phyloP scores from a whole-genome alignment of 2,113 vertebrate genomes.

The Otis tarda region DNA sequence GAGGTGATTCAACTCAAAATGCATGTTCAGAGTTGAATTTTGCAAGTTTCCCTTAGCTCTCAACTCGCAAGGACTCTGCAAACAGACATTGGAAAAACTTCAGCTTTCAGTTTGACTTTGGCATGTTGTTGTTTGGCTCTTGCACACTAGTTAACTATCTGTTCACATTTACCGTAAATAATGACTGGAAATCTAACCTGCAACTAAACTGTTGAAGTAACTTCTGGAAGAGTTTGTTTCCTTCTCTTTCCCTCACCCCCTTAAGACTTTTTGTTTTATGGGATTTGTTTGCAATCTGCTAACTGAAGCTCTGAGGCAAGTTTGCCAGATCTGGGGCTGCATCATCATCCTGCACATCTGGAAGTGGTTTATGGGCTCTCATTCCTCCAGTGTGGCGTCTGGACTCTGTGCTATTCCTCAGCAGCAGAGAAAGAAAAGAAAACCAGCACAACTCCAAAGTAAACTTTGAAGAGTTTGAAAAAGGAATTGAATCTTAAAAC shows the following conservation, averaged over 20 bases:
- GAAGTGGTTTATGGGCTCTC: conserved; percentile 73
- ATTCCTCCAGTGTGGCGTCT: conserved; percentile 26
- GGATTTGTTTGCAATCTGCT: conserved; percentile 41
- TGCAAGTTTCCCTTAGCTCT: neutral
- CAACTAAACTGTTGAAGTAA: neutral
- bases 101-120: neutral
- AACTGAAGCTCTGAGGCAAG: conserved; percentile 24
- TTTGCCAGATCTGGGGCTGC: conserved; percentile 30
- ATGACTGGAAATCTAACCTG: neutral
- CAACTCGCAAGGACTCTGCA: neutral
- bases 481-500: conserved; percentile 47
- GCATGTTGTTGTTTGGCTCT: neutral
- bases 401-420: conserved; percentile 36
- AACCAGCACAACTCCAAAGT: conserved; percentile 55
- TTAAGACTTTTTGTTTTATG: conserved; percentile 34
- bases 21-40: neutral
- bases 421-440: conserved; percentile 53
- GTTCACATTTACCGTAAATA: neutral
- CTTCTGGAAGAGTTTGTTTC: neutral
- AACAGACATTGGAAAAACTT: neutral
- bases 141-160: neutral
- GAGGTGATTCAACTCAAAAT: neutral
- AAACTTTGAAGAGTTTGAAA: conserved; percentile 42
- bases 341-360: conserved; percentile 71
- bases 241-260: neutral